These are phyloP conservation scores for Prinia subflava DNA, from an alignment of 2,113 vertebrate genomes.

Conservation along the genomic window DNA sequence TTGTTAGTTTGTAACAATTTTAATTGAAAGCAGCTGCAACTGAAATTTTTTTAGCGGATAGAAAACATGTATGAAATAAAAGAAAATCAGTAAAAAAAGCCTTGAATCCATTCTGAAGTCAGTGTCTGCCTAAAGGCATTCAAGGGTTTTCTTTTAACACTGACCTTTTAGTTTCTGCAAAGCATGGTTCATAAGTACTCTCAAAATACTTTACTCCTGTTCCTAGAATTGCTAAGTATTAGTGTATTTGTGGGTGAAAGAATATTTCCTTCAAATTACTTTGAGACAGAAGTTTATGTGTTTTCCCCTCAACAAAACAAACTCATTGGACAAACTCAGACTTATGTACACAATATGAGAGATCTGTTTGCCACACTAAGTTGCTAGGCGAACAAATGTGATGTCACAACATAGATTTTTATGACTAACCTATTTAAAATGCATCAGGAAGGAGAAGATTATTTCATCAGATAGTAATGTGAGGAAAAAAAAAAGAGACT, in stretches of 20 bases:
- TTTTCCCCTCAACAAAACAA: constrained; percentile 45
- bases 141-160: constrained; percentile 55
- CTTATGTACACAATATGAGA: constrained; percentile 30
- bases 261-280: constrained; percentile 53
- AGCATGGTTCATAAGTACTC: constrained; percentile 37
- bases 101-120: constrained; percentile 43
- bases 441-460: constrained; percentile 50
- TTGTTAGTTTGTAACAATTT: constrained; percentile 75
- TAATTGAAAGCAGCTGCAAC: constrained; percentile 78
- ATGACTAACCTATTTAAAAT: constrained; percentile 66
- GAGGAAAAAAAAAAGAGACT: constrained; percentile 6
- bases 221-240: constrained; percentile 42
- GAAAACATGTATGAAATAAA: constrained; percentile 38
- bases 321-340: constrained; percentile 49
- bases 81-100: constrained; percentile 12
- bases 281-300: constrained; percentile 12
- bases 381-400: constrained; percentile 66
- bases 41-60: constrained; percentile 1
- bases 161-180: constrained; percentile 62
- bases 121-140: constrained; percentile 41
- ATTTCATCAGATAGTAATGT: constrained; percentile 1
- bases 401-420: constrained; percentile 64
- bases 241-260: constrained; percentile 2
- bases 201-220: constrained; percentile 10
- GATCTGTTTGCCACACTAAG: constrained; percentile 54